phyloP scores from a whole-genome alignment of 2,888 invertebrate genomes.

The Nebria brevicollis region DNA sequence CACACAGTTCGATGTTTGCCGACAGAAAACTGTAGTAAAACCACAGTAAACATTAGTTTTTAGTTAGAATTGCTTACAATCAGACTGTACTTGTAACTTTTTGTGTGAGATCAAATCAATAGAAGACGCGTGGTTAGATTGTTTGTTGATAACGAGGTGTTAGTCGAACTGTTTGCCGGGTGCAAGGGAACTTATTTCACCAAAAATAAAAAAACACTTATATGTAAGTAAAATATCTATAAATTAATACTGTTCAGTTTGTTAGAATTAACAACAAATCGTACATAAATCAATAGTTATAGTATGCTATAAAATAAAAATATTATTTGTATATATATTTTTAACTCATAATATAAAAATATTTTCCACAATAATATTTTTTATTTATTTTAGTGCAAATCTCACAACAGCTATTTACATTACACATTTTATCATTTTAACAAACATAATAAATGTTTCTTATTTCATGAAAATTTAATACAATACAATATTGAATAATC shows the following conservation, averaged over 20 bases:
- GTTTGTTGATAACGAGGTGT: constrained; percentile 15
- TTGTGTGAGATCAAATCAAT: background rate
- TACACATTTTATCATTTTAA: no score
- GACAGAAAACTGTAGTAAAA: background rate
- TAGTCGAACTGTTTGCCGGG: background rate
- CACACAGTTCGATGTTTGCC: constrained; percentile 13
- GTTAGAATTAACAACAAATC: background rate
- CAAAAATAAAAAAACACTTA: background rate
- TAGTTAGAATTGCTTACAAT: background rate
- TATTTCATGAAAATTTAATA: no score
- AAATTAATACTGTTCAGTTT: background rate
- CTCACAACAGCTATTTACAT: no score
- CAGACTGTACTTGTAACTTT: background rate
- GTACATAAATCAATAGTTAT: background rate
- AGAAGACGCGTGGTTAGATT: constrained; percentile 27
- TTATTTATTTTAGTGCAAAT: no score
- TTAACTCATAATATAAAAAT: no score
- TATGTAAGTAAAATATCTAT: constrained; percentile 25
- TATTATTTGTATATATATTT: no score
- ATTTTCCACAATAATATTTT: no score
- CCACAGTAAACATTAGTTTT: background rate
- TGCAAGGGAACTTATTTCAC: background rate
- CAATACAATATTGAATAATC: no score
- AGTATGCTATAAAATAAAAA: no score
- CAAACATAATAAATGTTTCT: no score